phyloP scores from a whole-genome alignment of 2,888 invertebrate species.

The Drosophila vallismaia region DNA sequence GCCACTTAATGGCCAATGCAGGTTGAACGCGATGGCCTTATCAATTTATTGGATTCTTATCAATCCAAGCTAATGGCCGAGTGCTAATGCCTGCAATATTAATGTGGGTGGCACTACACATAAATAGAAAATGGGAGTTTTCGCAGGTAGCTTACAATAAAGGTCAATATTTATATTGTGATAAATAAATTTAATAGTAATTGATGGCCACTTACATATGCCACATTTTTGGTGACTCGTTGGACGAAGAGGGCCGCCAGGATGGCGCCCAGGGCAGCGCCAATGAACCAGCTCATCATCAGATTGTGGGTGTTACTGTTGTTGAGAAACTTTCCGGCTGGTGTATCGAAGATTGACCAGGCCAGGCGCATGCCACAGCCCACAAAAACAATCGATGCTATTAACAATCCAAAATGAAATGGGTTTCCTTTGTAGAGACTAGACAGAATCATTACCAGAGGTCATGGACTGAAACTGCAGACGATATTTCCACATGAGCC shows the following conservation, averaged over 20 bases:
- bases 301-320: constrained; percentile 65
- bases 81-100: constrained; percentile 34
- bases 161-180: background rate
- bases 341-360: constrained; percentile 77
- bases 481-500: constrained; percentile 73
- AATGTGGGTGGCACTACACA: constrained; percentile 4
- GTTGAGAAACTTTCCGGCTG: constrained; percentile 63
- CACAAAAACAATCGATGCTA: constrained; percentile 74
- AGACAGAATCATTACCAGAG: constrained; percentile 58
- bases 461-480: constrained; percentile 77
- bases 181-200: background rate
- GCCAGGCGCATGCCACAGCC: constrained; percentile 79
- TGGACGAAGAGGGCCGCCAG: constrained; percentile 76
- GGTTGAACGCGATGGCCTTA: constrained; percentile 53
- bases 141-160: constrained; percentile 5
- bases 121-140: constrained; percentile 1
- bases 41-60: constrained; percentile 56
- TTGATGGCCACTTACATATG: constrained; percentile 74
- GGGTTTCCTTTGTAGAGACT: fast-evolving
- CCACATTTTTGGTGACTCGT: constrained; percentile 76
- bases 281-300: constrained; percentile 80
- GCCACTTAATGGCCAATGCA: constrained; percentile 54
- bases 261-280: constrained; percentile 74
- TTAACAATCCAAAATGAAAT: background rate
- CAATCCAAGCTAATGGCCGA: constrained; percentile 31